Conservation (phyloP, 1,140 invertebrate genomes). For the Trichonephila clavipes region DNA sequence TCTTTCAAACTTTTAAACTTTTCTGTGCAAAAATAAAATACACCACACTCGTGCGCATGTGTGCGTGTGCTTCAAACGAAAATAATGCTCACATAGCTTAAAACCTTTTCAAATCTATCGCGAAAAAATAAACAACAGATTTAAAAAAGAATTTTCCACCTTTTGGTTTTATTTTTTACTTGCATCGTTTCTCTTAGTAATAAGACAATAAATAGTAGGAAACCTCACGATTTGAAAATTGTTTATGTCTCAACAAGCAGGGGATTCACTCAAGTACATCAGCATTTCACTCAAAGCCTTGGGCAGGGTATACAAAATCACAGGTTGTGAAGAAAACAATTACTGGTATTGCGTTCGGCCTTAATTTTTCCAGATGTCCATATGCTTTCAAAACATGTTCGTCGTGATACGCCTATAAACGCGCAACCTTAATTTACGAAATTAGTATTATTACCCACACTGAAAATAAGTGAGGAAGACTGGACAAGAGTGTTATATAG, state of each 20-base stretch:
- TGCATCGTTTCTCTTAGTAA: not conserved
- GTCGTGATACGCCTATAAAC: conserved; percentile 45
- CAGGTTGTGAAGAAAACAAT: conserved; percentile 43
- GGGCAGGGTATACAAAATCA: conserved; percentile 1
- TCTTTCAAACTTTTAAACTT: no score
- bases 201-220: not conserved
- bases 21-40: no score
- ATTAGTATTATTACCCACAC: conserved; percentile 32
- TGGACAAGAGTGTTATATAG: not conserved
- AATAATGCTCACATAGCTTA: no score
- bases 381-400: conserved; percentile 15
- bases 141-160: not conserved
- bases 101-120: no score
- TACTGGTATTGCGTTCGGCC: not conserved
- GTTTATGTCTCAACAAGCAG: conserved; percentile 31
- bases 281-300: not conserved
- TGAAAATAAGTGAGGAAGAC: conserved; percentile 18
- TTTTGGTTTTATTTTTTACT: not conserved
- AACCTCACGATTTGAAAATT: conserved; percentile 17
- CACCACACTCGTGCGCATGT: no score
- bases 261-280: conserved; percentile 5
- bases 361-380: conserved; percentile 23
- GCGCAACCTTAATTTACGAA: conserved; percentile 23
- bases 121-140: not conserved
- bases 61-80: no score